Base-by-base conservation (phyloP, 92 coral and sea anemone genomes). In the Galaxea fascicularis region DNA sequence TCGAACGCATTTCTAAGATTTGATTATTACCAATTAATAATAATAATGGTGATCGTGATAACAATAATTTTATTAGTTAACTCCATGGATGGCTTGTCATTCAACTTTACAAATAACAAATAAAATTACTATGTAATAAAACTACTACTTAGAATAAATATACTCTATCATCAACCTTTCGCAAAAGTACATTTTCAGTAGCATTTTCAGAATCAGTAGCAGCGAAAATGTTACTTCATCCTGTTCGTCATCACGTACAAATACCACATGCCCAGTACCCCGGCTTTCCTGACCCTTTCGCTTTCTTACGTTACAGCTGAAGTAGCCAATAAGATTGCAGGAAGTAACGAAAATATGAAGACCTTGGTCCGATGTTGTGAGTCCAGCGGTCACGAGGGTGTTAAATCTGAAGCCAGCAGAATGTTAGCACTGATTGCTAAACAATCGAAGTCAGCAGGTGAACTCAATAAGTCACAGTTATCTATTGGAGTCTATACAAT, bases 321-420 rank as follows among this genome's bases (percentile, higher is more conserved):
- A 18, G 92, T 91, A 41, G 95, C 95, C 80, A 92, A 85, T 44
- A 92, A 71, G 82, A 85, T 92, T 66, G 89, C 76, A 4, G 79
- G 51, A n/a, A 72, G 76, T 49, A 84, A 87, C 53, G 93, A 87
- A 4, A 86, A 86, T 28, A 82, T 91, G 15, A 90, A 89, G 25
- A 90, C 88, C 47, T 75, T 96, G 71, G 96, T 95, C 39, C 89
- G 94, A n/a, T 86, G 93, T 35, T 91, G 95, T 79, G 91, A 95
- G 53, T 75, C 92, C 69, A 89, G 95, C 52, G 98, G 95, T 31
- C 89, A 95, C 76, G 99, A 96, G 69, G 98, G 94, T 6, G 93
- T 96, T 18, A 93, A 76, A 65, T 70, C 87, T 4, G 99, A 96
- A 59, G 98, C 98, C 21, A 82, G 93, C 63, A 82, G 99, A 82